Conservation (phyloP, 1,140 invertebrate genomes). For the Nymphalis io region DNA sequence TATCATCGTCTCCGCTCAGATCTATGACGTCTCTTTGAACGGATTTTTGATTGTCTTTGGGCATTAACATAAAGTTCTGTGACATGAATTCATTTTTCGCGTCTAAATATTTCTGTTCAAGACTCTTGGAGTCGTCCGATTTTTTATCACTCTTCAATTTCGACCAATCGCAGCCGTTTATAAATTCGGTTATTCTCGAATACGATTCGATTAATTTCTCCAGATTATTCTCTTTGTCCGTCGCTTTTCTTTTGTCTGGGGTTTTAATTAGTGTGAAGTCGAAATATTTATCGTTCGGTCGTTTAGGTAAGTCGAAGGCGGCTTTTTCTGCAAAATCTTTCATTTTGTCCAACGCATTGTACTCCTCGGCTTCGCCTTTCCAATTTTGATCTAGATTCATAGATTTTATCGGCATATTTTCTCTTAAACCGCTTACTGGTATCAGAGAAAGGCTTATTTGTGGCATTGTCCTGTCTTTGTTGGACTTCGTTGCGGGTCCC, state of each 20-base stretch:
- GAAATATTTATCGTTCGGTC: conserved; percentile 65
- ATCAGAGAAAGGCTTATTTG: conserved; percentile 76
- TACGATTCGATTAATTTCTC: conserved; percentile 75
- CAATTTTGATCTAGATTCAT: conserved; percentile 58
- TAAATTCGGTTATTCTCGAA: conserved; percentile 76
- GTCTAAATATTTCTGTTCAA: conserved; percentile 76
- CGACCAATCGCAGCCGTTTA: conserved; percentile 78
- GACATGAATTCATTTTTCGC: conserved; percentile 80
- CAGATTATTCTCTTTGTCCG: conserved; percentile 68
- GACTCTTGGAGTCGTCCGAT: conserved; percentile 60
- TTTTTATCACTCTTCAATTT: conserved; percentile 56
- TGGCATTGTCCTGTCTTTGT: conserved; percentile 67
- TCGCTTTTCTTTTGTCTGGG: conserved; percentile 56
- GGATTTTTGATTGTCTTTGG: conserved; percentile 65
- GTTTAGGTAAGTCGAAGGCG: conserved; percentile 72
- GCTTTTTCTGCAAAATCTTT: conserved; percentile 79
- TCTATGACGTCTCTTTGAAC: conserved; percentile 72
- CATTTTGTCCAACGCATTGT: conserved; percentile 79
- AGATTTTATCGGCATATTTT: conserved; percentile 63
- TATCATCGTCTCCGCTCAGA: conserved; percentile 71
- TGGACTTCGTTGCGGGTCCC: conserved; percentile 57
- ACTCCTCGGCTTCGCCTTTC: conserved; percentile 67
- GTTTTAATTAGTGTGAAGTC: conserved; percentile 70
- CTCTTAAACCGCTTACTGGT: conserved; percentile 65
- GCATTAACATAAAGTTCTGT: conserved; percentile 72